phyloP scores from a whole-genome alignment of 2,113 vertebrate species.

The Macheiramphus alcinus region DNA sequence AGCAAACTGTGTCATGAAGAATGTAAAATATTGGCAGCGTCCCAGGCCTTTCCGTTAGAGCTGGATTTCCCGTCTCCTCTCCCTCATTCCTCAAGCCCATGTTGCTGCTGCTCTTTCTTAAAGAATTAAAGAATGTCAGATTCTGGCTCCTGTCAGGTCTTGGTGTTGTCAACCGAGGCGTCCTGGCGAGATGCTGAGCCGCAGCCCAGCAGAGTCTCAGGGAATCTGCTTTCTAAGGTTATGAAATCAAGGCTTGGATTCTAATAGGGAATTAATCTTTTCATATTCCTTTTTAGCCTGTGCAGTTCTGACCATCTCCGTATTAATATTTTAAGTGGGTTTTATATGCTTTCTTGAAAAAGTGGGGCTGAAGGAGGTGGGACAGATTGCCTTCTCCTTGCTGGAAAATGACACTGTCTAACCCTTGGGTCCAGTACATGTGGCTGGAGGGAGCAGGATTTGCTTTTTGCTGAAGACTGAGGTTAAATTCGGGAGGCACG shows the following conservation, averaged over 20 bases:
- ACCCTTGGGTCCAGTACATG: background rate
- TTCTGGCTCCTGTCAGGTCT: background rate
- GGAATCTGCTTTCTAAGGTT: background rate
- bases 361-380: background rate
- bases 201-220: background rate
- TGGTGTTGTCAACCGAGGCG: background rate
- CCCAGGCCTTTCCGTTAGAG: background rate
- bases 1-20: background rate
- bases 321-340: conserved; percentile 20
- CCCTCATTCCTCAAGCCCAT: background rate
- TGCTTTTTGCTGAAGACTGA: background rate
- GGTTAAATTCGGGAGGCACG: rapidly evolving
- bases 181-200: background rate
- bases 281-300: conserved; percentile 18
- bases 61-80: background rate
- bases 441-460: background rate
- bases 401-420: background rate
- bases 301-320: background rate
- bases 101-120: background rate
- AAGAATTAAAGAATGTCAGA: background rate
- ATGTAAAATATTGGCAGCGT: background rate
- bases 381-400: background rate
- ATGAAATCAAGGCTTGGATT: background rate
- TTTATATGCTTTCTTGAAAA: conserved; percentile 45
- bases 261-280: background rate